Conservation (phyloP, 2,797 vertebrate species). For the Pogoniulus pusillus region DNA sequence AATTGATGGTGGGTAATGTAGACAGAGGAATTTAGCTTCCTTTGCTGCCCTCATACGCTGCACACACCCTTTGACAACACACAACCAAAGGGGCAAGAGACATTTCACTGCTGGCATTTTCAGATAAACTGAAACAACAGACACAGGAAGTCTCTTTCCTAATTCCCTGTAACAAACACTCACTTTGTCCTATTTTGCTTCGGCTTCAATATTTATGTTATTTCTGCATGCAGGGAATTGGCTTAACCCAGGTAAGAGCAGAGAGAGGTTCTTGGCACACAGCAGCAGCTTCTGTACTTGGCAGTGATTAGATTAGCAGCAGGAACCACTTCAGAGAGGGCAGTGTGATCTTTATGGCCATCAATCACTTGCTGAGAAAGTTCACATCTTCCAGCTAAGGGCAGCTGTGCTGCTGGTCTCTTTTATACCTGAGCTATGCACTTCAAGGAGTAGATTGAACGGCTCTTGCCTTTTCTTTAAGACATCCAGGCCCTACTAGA, state of each 20-base stretch:
- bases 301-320: constrained; percentile 13
- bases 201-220: not conserved
- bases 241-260: not conserved
- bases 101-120: accelerated
- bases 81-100: not conserved
- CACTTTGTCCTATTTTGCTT: not conserved
- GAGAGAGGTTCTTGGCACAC: not conserved
- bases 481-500: not conserved
- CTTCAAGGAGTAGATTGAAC: not conserved
- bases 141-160: not conserved
- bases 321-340: not conserved
- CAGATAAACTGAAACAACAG: not conserved
- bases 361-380: not conserved
- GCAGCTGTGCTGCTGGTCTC: not conserved
- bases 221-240: not conserved
- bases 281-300: not conserved
- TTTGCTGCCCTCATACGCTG: not conserved
- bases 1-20: not conserved
- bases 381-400: not conserved
- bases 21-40: not conserved
- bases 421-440: not conserved
- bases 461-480: not conserved
- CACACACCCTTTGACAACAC: not conserved
- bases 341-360: constrained; percentile 1
- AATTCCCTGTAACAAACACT: not conserved